phyloP scores from a whole-genome alignment of 2,888 invertebrate genomes.

The Diaperis boleti region DNA sequence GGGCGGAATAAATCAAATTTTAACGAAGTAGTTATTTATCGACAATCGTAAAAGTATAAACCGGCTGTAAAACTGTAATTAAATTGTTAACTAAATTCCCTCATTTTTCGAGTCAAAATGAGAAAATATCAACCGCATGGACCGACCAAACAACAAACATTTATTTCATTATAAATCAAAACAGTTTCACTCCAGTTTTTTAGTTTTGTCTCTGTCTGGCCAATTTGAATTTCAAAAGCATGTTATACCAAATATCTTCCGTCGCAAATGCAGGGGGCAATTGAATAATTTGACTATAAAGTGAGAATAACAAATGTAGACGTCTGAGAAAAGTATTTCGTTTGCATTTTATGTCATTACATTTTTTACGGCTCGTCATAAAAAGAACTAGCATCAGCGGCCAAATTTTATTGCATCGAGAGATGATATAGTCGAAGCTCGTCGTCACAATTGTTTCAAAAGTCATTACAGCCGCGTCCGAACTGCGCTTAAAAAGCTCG shows the following conservation, averaged over 20 bases:
- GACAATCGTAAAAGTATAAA: not conserved
- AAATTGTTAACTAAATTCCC: too few relatives aligned
- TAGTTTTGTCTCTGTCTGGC: too few relatives aligned
- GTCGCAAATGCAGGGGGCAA: not conserved
- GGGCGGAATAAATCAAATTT: not conserved
- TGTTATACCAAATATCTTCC: not conserved
- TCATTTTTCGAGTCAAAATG: too few relatives aligned
- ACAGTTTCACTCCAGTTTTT: too few relatives aligned
- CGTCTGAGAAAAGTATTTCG: conserved; percentile 4
- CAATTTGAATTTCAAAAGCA: not conserved
- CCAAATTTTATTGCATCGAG: too few relatives aligned
- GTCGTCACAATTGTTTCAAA: too few relatives aligned
- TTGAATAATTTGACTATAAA: not conserved
- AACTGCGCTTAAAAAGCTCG: too few relatives aligned
- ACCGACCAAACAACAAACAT: not conserved
- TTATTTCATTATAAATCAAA: too few relatives aligned
- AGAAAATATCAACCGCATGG: too few relatives aligned
- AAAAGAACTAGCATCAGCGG: conserved; percentile 11
- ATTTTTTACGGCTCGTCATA: conserved; percentile 25
- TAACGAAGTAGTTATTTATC: not conserved
- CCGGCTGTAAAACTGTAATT: not conserved
- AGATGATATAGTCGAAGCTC: too few relatives aligned
- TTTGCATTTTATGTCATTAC: conserved; percentile 24
- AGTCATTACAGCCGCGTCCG: too few relatives aligned
- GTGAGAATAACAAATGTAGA: conserved; percentile 3